A percentile compares a stretch with the other conserved stretches of the same genome.
Conservation (phyloP, 2,888 invertebrate genomes). For the Andrena flavipes region DNA sequence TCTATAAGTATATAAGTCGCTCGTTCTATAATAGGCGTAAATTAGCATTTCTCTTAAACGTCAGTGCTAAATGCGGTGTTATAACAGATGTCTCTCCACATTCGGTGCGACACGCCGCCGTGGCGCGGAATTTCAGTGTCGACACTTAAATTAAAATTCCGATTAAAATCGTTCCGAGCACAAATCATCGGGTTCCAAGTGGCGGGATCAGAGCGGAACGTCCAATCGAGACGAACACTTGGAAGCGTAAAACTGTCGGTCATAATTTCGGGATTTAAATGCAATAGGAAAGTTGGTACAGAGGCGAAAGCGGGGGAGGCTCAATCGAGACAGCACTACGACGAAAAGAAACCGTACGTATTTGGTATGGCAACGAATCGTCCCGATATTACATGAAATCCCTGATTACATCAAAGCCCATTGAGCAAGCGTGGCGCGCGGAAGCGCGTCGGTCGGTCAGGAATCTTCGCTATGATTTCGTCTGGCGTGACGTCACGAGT, state of each 20-base stretch:
- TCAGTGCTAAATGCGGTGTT: neutral
- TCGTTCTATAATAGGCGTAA: slow-evolving; percentile 11
- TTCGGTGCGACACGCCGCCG: neutral
- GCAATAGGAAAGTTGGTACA: slow-evolving; percentile 2
- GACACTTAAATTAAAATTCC: slow-evolving; percentile 9
- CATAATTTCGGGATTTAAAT: slow-evolving; percentile 14
- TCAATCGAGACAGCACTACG: neutral
- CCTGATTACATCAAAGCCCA: slow-evolving; percentile 33
- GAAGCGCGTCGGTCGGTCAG: neutral
- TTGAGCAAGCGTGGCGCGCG: slow-evolving; percentile 28
- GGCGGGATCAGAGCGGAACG: neutral
- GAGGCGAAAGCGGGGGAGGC: neutral
- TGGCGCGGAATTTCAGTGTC: neutral
- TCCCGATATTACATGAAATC: slow-evolving; percentile 35
- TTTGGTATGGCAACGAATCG: slow-evolving; percentile 32
- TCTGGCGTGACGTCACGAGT: neutral
- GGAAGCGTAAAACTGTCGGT: neutral
- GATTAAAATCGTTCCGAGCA: slow-evolving; percentile 7
- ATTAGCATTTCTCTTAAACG: neutral
- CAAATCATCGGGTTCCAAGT: slow-evolving; percentile 2
- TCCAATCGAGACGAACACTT: neutral
- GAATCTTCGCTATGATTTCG: slow-evolving; percentile 27
- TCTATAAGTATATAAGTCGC: no score
- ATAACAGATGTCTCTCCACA: neutral
- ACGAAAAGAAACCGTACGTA: neutral